Conservation (phyloP, 2,888 invertebrate species). For the Ariolimax columbianus region DNA sequence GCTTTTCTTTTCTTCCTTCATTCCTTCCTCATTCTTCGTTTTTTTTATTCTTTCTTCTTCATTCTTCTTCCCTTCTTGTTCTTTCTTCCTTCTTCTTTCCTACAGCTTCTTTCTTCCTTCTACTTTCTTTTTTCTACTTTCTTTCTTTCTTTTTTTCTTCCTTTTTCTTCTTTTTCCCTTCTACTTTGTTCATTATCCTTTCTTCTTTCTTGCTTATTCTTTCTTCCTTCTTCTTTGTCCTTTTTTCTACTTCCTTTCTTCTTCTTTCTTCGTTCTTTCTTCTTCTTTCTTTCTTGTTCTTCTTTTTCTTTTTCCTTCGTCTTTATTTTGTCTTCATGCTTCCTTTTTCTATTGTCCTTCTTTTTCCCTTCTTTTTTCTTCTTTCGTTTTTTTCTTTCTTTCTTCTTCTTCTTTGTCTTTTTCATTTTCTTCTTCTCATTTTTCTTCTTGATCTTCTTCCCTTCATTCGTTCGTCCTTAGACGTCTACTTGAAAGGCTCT, state of each 20-base stretch:
- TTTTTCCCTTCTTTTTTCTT: too few species aligned
- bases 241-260: too few species aligned
- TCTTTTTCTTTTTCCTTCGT: background rate
- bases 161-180: background rate
- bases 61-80: too few species aligned
- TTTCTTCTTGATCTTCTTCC: background rate
- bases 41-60: background rate
- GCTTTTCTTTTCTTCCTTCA: background rate
- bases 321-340: background rate
- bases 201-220: too few species aligned
- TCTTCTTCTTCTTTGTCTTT: too few species aligned
- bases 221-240: too few species aligned
- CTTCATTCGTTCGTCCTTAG: background rate
- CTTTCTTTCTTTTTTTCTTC: background rate
- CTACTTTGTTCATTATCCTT: background rate
- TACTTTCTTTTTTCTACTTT: too few species aligned
- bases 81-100: too few species aligned
- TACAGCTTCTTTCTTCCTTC: too few species aligned
- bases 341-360: background rate
- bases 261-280: background rate
- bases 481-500: too few species aligned
- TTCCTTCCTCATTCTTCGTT: background rate
- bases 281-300: background rate
- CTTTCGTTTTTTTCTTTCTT: too few species aligned
- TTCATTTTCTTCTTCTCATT: too few species aligned